phyloP scores from a whole-genome alignment of 23 tunicate species.

The Aplidium turbinatum region DNA sequence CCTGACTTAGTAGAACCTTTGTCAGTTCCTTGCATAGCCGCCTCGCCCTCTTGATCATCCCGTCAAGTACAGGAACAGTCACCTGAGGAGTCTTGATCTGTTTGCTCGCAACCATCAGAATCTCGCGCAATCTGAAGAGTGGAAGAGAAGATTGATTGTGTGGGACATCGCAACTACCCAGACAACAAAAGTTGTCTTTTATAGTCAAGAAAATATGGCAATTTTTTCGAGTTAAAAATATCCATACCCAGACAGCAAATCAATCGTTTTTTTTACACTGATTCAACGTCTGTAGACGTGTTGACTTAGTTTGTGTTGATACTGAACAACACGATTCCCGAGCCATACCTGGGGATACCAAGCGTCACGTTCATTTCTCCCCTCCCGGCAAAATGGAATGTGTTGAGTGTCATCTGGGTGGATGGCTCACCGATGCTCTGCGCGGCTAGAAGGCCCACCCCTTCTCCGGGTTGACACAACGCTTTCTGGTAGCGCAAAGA shows the following conservation, averaged over 20 bases:
- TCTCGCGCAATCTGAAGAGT: slow-evolving; percentile 73
- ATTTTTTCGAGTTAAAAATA: too few relatives aligned
- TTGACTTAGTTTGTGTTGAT: too few relatives aligned
- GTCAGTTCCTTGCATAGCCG: slow-evolving; percentile 54
- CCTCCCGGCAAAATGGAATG: slow-evolving; percentile 97
- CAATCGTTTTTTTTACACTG: too few relatives aligned
- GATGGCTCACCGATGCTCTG: slow-evolving; percentile 88
- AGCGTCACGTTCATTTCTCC: slow-evolving; percentile 98
- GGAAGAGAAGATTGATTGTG: not conserved
- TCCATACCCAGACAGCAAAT: too few relatives aligned
- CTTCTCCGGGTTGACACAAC: slow-evolving; percentile 87
- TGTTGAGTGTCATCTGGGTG: slow-evolving; percentile 90
- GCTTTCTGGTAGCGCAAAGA: slow-evolving; percentile 67
- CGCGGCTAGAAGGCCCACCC: slow-evolving; percentile 69
- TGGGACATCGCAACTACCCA: not conserved
- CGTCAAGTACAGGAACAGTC: slow-evolving; percentile 70
- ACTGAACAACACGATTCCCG: too few relatives aligned
- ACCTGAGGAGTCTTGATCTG: slow-evolving; percentile 85
- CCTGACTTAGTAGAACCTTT: slow-evolving; percentile 58
- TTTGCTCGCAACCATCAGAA: slow-evolving; percentile 70
- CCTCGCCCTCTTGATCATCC: slow-evolving; percentile 35
- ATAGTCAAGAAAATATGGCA: not conserved
- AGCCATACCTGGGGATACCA: slow-evolving; percentile 96
- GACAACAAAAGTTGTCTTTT: not conserved
- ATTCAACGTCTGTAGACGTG: too few relatives aligned